Conservation (phyloP, 2,113 vertebrate genomes). For the Ellobius talpinus region DNA sequence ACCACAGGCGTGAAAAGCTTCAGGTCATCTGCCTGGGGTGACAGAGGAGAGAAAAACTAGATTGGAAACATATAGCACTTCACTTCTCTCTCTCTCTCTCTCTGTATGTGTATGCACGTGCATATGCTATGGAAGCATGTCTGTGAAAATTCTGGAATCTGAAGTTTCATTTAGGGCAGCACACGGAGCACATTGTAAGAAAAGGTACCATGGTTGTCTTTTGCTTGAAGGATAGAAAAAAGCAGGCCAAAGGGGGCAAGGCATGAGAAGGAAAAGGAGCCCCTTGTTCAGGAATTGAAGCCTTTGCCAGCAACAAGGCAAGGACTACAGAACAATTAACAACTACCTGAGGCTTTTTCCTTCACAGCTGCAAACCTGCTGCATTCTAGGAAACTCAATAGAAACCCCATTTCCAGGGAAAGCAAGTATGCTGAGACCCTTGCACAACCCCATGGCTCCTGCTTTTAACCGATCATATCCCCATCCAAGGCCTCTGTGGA, state of each 20-base stretch:
- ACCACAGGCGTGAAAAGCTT: background rate
- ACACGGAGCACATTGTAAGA: background rate
- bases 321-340: too few relatives aligned
- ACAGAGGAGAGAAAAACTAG: background rate
- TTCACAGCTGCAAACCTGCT: background rate
- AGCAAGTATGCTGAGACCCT: too few relatives aligned
- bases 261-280: background rate
- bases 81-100: fast-evolving
- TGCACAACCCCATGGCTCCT: too few relatives aligned
- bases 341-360: too few relatives aligned
- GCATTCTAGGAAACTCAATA: background rate
- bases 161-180: background rate
- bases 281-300: background rate
- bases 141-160: background rate
- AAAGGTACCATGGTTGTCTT: background rate
- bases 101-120: fast-evolving
- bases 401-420: background rate
- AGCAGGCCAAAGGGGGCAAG: too few relatives aligned
- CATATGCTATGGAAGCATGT: background rate
- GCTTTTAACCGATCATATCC: background rate
- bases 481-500: background rate
- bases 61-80: background rate
- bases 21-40: background rate
- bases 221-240: background rate
- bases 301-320: background rate